Evolutionary conservation across 2,888 invertebrate species (phyloP).

Genomic region (Lasioglossum leucozonium): DNA sequence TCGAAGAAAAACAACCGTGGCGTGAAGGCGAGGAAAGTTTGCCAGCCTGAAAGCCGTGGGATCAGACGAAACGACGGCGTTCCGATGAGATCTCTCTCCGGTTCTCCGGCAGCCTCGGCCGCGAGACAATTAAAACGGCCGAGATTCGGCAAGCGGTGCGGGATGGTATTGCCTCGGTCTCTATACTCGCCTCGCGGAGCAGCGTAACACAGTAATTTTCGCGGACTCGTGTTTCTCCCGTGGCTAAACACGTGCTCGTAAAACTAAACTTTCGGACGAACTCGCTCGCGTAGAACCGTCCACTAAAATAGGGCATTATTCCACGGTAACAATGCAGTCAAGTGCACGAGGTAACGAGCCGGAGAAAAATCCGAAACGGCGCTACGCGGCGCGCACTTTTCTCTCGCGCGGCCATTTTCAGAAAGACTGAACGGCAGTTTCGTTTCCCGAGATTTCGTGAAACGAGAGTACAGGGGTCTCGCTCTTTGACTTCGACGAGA

Average conservation of each 20-base stretch:
- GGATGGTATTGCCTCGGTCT: neutral
- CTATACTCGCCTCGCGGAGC: no score
- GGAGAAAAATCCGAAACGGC: neutral
- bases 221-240: neutral
- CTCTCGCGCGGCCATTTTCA: neutral
- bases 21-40: neutral
- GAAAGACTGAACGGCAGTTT: neutral
- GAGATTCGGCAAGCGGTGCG: neutral
- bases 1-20: neutral
- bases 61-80: neutral
- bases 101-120: neutral
- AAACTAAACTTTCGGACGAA: slow-evolving; percentile 2
- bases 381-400: neutral
- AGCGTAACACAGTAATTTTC: slow-evolving; percentile 1
- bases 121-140: neutral
- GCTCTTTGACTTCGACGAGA: no score
- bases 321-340: neutral
- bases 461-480: no score
- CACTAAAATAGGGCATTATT: neutral
- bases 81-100: neutral
- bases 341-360: neutral
- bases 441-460: neutral
- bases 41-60: neutral
- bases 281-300: neutral
- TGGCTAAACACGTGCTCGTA: neutral